phyloP scores from a whole-genome alignment of 2,113 vertebrate species.

The Atractosteus spatula region DNA sequence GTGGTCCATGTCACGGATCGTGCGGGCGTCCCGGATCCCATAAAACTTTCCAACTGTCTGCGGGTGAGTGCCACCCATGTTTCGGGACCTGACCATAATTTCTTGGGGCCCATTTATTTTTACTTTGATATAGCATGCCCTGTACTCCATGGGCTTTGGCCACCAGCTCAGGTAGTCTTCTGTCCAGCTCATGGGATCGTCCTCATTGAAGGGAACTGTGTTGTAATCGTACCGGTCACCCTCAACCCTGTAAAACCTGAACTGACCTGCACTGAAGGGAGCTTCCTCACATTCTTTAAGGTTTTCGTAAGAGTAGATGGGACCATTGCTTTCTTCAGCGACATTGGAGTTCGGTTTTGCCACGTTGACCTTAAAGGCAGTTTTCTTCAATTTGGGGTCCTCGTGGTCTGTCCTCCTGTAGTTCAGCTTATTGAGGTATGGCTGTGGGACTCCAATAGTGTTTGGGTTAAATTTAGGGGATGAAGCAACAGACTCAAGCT shows the following conservation, averaged over 20 bases:
- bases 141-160: slow-evolving; percentile 95
- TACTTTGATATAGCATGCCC: slow-evolving; percentile 94
- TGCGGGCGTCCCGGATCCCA: slow-evolving; percentile 86
- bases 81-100: slow-evolving; percentile 88
- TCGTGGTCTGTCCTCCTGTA: slow-evolving; percentile 88
- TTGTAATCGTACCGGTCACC: slow-evolving; percentile 91
- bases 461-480: slow-evolving; percentile 85
- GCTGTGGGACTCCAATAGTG: slow-evolving; percentile 87
- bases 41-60: slow-evolving; percentile 89
- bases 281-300: slow-evolving; percentile 87
- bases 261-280: slow-evolving; percentile 80
- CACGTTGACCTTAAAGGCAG: slow-evolving; percentile 87
- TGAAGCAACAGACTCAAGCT: slow-evolving; percentile 86
- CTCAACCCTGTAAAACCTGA: slow-evolving; percentile 92
- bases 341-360: slow-evolving; percentile 84
- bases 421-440: slow-evolving; percentile 84
- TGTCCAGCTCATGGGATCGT: slow-evolving; percentile 95
- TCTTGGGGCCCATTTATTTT: slow-evolving; percentile 81
- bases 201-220: slow-evolving; percentile 90
- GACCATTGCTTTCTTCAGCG: slow-evolving; percentile 85
- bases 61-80: slow-evolving; percentile 93
- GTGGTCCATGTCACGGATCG: slow-evolving; percentile 75
- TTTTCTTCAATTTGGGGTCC: slow-evolving; percentile 82
- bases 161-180: slow-evolving; percentile 96
- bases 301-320: slow-evolving; percentile 87